Base-by-base conservation (phyloP, 2,113 vertebrate species). In the Ochotona princeps region DNA sequence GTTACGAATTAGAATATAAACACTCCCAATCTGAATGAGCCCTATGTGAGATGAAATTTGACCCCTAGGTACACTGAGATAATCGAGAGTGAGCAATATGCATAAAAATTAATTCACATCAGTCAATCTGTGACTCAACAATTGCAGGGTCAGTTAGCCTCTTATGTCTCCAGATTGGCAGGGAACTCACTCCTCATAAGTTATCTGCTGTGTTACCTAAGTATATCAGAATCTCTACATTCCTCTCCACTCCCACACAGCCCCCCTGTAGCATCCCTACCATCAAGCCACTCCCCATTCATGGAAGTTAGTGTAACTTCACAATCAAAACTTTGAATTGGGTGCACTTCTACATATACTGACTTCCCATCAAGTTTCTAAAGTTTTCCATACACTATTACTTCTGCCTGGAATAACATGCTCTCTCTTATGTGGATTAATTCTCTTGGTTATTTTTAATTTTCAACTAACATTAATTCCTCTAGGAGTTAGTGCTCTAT, bases 161-260 rank as follows among this genome's bases (percentile, higher is more conserved):
- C 51, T 72, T 12, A 67, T 54, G 5, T 25, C 8, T 84, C 23
- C 57, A 57, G 14, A 4, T 11, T 10, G 6, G 38, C 1, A 15
- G 12, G 51, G 32, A 80, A 38, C 73, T 70, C n/a, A 73, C 1
- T 0, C 11, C 10, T 28, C 25, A n/a, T 1, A 20, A 30, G n/a
- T 2, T 20, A 70, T 72, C 57, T 21, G 6, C 35, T 20, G 35
- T 17, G 0, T 66, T 28, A 35, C 51, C 21, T 35, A 38, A 67
- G 23, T 28, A 23, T 17, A 51, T 17, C 9, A 13, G 13, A 2
- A 11, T 44, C 13, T 66, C 30, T 63, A 38, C 5, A 3, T 23
- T 5, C 38, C 3, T 57, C 3, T 35, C 9, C 2, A 17, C 12
- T 18, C 30, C 25, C 13, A 5, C 0, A 20, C 1, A 7, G 21